Base-by-base conservation (phyloP, 2,888 invertebrate genomes). In the Phania funesta region DNA sequence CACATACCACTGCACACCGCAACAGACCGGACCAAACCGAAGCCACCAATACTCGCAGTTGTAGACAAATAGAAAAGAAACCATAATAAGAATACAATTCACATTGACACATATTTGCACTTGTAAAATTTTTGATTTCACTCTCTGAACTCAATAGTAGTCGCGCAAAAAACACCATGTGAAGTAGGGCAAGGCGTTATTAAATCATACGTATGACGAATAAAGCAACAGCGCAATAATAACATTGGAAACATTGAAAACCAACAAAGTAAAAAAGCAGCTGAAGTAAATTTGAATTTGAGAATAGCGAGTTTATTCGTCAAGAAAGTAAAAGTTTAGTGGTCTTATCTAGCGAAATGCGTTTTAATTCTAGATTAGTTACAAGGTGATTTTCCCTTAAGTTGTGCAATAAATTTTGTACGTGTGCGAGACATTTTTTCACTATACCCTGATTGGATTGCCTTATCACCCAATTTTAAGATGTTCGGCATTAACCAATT, bases 101-200 rank as follows among this genome's bases (percentile, higher is more conserved):
- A 77, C 77, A 68, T 56, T 81, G 81, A 68, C 81, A 77, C 62
- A 77, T 44, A 58, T 73, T 73, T 58, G 18, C 9, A 35, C n/a
- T 52, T 26, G 70, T 18, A 56, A 13, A 52, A 68, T 44, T 77
- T 65, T 62, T 46, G 73, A 68, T 77, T 73, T 81, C 71, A 77
- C 81, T 81, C 18, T 67, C 44, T 76, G 60, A 62, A 73, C 76
- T 73, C 18, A 77, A 81, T 81, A 62, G 54, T 52, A 58, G 24
- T 54, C 22, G 54, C 22, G 32, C 41, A 32, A 56, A 62, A 62
- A 32, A 24, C 11, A 0, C 16, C 67, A 73, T 62, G 38, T 73
- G 32, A 71, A 80, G 80, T 80, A 80, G 80, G 76, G 60, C 80
- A 80, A 41, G 74, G 74, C 50, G 26, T 41, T 68, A 68, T 68